A percentile compares a stretch with the other conserved stretches of the same genome.
These are phyloP conservation scores for Diploptera punctata DNA, from an alignment of 2,888 invertebrate genomes.

Conservation along the genomic window DNA sequence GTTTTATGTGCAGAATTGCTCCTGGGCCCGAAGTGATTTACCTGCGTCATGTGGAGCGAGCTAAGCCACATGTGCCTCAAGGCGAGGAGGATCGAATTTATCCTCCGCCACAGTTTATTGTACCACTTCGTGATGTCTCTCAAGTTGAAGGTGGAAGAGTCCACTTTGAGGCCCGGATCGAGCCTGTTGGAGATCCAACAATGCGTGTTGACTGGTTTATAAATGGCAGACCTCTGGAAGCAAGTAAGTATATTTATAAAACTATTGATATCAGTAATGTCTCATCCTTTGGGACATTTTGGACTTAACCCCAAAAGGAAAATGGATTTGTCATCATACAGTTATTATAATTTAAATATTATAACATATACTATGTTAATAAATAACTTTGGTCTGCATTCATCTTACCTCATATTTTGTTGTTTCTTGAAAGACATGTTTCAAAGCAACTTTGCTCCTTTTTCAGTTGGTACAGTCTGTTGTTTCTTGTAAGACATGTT, in stretches of 20 bases:
- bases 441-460: no score
- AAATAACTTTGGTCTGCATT: no score
- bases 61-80: conserved; percentile 79
- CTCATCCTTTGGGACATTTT: no score
- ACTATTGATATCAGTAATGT: no score
- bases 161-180: conserved; percentile 97
- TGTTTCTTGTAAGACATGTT: no score
- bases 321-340: no score
- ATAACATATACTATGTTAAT: no score
- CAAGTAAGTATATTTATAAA: conserved; percentile 71
- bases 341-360: no score
- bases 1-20: conserved; percentile 56
- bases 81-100: conserved; percentile 87
- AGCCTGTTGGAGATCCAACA: conserved; percentile 95
- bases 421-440: no score
- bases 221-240: conserved; percentile 89
- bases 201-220: conserved; percentile 97
- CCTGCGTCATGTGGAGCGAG: conserved; percentile 89
- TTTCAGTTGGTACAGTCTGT: no score
- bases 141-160: conserved; percentile 91
- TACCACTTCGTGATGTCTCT: conserved; percentile 81
- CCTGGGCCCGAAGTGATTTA: conserved; percentile 95
- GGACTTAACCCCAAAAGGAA: no score
- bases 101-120: conserved; percentile 91
- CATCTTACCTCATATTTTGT: no score